phyloP scores from a whole-genome alignment of 2,113 vertebrate species.

The Limnothrissa miodon region DNA sequence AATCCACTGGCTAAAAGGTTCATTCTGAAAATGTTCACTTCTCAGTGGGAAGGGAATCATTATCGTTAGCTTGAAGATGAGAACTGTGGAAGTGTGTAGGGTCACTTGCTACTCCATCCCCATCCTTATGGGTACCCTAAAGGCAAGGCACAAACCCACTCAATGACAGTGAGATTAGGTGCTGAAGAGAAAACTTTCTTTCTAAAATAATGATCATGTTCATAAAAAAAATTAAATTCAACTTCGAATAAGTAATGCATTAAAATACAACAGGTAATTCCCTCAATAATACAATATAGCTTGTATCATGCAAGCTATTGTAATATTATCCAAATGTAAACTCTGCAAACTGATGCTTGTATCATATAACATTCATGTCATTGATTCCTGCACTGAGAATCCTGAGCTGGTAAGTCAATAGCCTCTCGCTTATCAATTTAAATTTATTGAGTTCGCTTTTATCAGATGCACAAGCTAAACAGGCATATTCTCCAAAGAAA shows the following conservation, averaged over 20 bases:
- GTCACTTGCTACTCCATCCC: not conserved
- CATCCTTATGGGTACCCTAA: not conserved
- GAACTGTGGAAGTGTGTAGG: not conserved
- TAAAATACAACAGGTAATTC: not conserved
- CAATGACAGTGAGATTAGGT: not conserved
- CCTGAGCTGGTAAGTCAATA: not conserved
- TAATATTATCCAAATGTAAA: not conserved
- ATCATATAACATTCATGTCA: not conserved
- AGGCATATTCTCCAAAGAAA: slow-evolving; percentile 18
- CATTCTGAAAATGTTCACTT: not conserved
- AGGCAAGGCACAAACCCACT: not conserved
- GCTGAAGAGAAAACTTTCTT: not conserved
- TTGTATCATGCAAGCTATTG: slow-evolving; percentile 12
- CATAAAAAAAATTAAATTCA: not conserved
- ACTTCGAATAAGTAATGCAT: not conserved
- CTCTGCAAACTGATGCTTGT: not conserved
- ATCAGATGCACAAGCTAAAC: slow-evolving; percentile 24
- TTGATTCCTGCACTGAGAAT: not conserved
- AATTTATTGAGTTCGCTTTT: slow-evolving; percentile 10
- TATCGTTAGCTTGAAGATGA: not conserved
- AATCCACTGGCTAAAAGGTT: not conserved
- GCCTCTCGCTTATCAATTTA: not conserved
- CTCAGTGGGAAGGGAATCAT: not conserved
- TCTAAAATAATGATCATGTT: not conserved
- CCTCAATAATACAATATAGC: not conserved